Evolutionary conservation across 2,888 invertebrate genomes (phyloP), one percentile per base, ranked within the genome.

Genomic region (Zelleria hepariella): DNA sequence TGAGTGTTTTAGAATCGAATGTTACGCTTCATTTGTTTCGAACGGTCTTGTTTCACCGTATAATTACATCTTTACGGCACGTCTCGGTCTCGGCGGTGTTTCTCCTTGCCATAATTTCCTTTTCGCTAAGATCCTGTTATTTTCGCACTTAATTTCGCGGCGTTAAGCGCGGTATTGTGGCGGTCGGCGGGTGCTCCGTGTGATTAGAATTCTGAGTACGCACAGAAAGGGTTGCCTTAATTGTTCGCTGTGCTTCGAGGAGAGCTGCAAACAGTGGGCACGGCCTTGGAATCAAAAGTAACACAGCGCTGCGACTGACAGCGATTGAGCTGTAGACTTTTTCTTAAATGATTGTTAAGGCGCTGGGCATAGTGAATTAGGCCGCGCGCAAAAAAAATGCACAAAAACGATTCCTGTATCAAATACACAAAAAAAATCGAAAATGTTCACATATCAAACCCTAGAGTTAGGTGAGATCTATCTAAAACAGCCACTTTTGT

Each of bases 141-240:
- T 83, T 82, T 82, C 75, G 70, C 81, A 82, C 77, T 86, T 80
- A 81, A 84, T 85, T 81, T 77, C 67, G 77, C 68, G 77, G 79
- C 71, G 77, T 80, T 80, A 82, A 80, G 78, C 77, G 75, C 75
- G 79, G 81, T 80, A 78, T 78, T 83, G 80, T 78, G 78, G 78
- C 72, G 69, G 68, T 70, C 71, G 75, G 75, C 75, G 72, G 75
- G 77, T 76, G 78, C 72, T 75, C 69, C 68, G 67, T 69, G 78
- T 82, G 85, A 82, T 82, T 82, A 82, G 86, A 86, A 86, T 86
- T 79, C 83, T 81, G 82, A 85, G 79, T 81, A 73, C 73, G 77
- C 71, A 71, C 68, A 68, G 79, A 72, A 82, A 80, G 84, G 84
- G 84, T 79, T 80, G 74, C 70, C 73, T 77, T 83, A 81, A 84